phyloP scores from a whole-genome alignment of 2,797 vertebrate species.

The Lagocephalus sceleratus region DNA sequence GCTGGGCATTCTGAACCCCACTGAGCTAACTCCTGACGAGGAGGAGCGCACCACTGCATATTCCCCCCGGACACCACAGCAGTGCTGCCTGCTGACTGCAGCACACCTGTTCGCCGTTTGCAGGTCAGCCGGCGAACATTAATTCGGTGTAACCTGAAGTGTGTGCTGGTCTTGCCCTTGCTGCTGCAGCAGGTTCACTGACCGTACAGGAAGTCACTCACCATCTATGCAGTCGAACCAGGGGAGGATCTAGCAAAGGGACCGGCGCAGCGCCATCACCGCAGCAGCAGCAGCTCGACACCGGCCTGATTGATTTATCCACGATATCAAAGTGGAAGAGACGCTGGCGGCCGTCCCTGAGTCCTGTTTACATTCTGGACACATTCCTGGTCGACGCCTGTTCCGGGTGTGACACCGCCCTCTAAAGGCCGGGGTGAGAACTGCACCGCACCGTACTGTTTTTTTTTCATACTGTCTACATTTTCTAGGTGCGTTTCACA shows the following conservation, averaged over 20 bases:
- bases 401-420: conserved; percentile 19
- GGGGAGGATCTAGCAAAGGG: not conserved
- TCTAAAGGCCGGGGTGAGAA: conserved; percentile 11
- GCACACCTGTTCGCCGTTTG: not conserved
- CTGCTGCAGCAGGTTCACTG: conserved; percentile 37
- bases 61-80: not conserved
- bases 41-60: conserved; percentile 4
- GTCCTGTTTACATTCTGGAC: conserved; percentile 60
- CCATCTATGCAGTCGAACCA: conserved; percentile 34
- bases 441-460: not conserved
- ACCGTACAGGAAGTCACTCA: conserved; percentile 57
- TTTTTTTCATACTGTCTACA: not conserved
- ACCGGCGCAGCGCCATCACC: not conserved
- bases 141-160: conserved; percentile 3
- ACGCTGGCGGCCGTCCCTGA: not conserved
- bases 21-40: conserved; percentile 1
- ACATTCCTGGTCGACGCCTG: conserved; percentile 22
- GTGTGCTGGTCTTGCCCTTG: conserved; percentile 31
- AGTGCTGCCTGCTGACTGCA: not conserved
- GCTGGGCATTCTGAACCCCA: conserved; percentile 21
- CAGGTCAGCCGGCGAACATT: conserved; percentile 5
- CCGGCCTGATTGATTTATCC: not conserved
- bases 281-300: no score
- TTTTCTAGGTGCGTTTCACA: rapidly evolving
- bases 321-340: not conserved